Conservation (phyloP, 1,140 invertebrate species). For the Reticulitermes speratus region DNA sequence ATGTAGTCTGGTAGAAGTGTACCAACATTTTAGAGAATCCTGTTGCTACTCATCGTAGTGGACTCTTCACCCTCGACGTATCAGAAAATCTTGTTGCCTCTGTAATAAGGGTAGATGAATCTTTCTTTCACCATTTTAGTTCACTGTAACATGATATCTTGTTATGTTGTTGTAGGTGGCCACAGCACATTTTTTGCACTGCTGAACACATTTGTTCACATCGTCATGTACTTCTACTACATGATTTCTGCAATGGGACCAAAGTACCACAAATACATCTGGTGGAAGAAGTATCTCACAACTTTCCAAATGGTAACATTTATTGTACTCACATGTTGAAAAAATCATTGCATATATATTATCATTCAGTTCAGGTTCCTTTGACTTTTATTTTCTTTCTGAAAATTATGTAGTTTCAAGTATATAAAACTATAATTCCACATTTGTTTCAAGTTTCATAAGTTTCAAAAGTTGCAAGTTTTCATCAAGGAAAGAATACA, state of each 20-base stretch:
- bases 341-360: not conserved
- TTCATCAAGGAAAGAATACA: no score
- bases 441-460: no score
- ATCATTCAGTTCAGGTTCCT: not conserved
- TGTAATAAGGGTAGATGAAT: no score
- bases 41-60: no score
- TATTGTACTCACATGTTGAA: not conserved
- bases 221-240: constrained; percentile 92
- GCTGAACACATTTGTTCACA: constrained; percentile 86
- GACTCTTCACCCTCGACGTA: no score
- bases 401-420: no score
- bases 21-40: no score
- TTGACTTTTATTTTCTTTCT: no score
- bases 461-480: no score
- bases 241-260: constrained; percentile 84
- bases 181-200: constrained; percentile 80
- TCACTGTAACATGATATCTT: not conserved
- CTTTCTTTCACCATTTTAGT: not conserved
- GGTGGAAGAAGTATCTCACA: constrained; percentile 95
- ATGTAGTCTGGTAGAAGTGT: no score
- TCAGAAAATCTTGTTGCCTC: no score
- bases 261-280: constrained; percentile 79
- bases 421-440: no score
- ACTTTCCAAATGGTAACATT: constrained; percentile 76
- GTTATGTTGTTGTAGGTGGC: constrained; percentile 56